These are phyloP conservation scores for Brachypteracias leptosomus DNA, from an alignment of 2,113 vertebrate species.

Conservation along the genomic window DNA sequence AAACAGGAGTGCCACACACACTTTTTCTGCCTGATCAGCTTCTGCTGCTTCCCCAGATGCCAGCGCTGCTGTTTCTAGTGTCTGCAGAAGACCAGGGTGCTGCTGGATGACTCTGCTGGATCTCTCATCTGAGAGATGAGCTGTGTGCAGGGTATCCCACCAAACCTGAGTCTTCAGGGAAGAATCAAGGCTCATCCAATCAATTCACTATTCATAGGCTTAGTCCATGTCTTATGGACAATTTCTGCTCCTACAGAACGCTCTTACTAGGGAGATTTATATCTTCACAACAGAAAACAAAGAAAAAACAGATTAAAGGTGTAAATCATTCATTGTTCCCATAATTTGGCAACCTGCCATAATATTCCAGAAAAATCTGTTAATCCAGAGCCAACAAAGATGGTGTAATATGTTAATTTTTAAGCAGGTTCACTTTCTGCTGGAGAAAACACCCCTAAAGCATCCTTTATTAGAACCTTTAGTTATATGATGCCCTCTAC, in stretches of 20 bases:
- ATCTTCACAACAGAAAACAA: neutral
- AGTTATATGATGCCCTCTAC: neutral
- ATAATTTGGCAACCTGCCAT: neutral
- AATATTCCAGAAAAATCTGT: neutral
- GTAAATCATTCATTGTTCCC: neutral
- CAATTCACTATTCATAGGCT: neutral
- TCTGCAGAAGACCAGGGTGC: neutral
- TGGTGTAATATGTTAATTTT: neutral
- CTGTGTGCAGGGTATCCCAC: neutral
- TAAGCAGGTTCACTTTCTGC: neutral
- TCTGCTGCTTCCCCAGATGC: neutral
- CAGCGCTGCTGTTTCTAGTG: neutral
- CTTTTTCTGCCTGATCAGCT: neutral
- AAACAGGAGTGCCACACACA: neutral
- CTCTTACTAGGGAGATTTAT: neutral
- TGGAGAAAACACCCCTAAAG: neutral
- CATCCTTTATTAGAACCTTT: neutral
- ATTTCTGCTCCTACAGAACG: neutral
- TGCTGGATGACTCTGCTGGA: neutral
- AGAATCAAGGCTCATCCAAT: neutral
- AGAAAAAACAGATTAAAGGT: neutral
- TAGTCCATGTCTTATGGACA: neutral
- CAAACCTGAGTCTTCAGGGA: neutral
- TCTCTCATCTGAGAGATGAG: neutral
- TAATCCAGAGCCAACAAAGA: neutral